Base-by-base conservation (phyloP, 92 coral and sea anemone genomes). In the Porites evermanni region DNA sequence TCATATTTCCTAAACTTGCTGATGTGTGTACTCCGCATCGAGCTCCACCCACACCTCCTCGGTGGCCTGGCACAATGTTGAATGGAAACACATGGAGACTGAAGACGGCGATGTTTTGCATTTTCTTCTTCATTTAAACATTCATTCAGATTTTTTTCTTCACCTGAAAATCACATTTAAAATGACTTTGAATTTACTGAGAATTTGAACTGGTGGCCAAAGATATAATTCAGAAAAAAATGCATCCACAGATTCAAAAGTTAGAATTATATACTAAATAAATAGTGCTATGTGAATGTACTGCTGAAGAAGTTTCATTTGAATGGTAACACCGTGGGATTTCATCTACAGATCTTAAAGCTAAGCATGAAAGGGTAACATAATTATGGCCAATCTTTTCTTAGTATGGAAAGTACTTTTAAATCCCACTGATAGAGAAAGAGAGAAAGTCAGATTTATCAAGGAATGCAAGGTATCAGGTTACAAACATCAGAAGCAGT, bases 1-100 rank as follows among this genome's bases (percentile, higher is more conserved):
- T 88, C 91, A 60, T 88, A 88, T 75, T 72, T 88, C 50, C 91
- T 88, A 70, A 88, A 88, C 58, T 88, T 88, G 84, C 91, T 82
- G 79, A 88, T 78, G 51, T 50, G 73, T 9, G 63, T 38, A 20
- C 88, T 71, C 24, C 70, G 53, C 79, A 44, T 85, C 19, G 78
- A 85, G 1, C 71, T 76, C 88, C 88, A 85, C 8, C 88, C 75
- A 74, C n/a, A 75, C 56, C 74, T 75, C 29, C 60, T 50, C 2
- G 26, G 74, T 19, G 66, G 64, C 61, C 75, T 81, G 24, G 86
- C 11, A 2, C 18, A 10, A 56, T 12, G 14, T 12, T 32, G 18
- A 38, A 56, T 60, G 56, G 51, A 17, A 64, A 70, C 78, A 81
- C 1, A 12, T 1, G 78, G 2, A 70, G 47, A n/a, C 66, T 56